phyloP scores from a whole-genome alignment of 2,888 invertebrate genomes.

The Linyphia triangularis region DNA sequence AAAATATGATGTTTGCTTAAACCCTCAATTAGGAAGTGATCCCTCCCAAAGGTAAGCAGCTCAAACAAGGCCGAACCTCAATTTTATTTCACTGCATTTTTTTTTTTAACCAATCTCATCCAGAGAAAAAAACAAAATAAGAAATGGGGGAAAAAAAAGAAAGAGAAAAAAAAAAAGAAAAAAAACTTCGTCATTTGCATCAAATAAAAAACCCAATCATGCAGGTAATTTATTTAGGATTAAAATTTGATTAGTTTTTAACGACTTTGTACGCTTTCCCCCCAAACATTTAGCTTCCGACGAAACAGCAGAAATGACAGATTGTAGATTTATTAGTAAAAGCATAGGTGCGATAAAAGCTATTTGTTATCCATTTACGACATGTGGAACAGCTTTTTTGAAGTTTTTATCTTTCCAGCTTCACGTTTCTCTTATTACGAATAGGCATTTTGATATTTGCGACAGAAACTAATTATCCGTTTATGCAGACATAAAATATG shows the following conservation, averaged over 20 bases:
- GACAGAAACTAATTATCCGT: neutral
- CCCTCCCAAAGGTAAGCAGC: neutral
- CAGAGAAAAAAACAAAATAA: neutral
- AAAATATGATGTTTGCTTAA: neutral
- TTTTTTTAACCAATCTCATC: neutral
- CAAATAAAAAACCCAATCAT: slow-evolving; percentile 43
- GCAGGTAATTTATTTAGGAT: slow-evolving; percentile 65
- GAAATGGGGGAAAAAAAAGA: slow-evolving; percentile 12
- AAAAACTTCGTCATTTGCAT: slow-evolving; percentile 30
- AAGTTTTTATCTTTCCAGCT: neutral
- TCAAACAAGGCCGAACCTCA: neutral
- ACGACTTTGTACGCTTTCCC: slow-evolving; percentile 35
- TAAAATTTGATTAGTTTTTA: slow-evolving; percentile 69
- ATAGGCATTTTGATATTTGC: neutral
- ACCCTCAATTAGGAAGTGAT: neutral
- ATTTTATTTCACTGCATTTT: neutral
- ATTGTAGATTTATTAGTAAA: slow-evolving; percentile 49
- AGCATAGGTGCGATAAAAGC: slow-evolving; percentile 11
- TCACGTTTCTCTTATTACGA: neutral
- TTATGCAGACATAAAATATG: no score
- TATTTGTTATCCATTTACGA: slow-evolving; percentile 50
- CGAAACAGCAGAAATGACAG: slow-evolving; percentile 29
- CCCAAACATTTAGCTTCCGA: neutral
- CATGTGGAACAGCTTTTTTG: neutral
- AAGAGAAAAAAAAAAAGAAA: neutral